phyloP scores from a whole-genome alignment of 2,797 vertebrate genomes.

The Tiaroga cobitis region DNA sequence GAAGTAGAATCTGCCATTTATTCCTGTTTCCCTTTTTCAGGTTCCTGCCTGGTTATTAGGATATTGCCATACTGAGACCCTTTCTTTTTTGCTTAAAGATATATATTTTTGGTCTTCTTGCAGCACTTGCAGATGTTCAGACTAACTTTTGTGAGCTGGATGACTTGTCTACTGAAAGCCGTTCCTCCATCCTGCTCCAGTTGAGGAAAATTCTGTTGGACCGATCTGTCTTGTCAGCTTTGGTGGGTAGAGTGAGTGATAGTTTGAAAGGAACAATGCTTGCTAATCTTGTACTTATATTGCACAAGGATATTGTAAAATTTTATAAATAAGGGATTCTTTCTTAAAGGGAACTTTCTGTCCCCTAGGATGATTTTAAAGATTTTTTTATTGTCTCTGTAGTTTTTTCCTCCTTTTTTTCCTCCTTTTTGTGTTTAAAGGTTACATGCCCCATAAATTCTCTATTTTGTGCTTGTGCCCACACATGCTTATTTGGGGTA shows the following conservation, averaged over 20 bases:
- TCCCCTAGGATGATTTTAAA: not conserved
- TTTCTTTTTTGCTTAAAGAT: not conserved
- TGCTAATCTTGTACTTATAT: not conserved
- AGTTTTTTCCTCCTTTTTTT: too few relatives aligned
- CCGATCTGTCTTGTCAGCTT: constrained; percentile 1
- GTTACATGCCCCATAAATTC: not conserved
- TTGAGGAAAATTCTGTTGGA: constrained; percentile 35
- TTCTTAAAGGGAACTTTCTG: not conserved
- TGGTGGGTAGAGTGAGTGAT: constrained; percentile 38
- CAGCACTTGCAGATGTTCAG: constrained; percentile 16
- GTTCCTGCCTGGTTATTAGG: not conserved
- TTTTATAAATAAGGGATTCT: not conserved
- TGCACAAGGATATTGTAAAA: not conserved
- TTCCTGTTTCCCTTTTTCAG: not conserved
- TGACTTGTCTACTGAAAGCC: constrained; percentile 2
- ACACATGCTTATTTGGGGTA: not conserved
- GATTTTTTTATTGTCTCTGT: not conserved
- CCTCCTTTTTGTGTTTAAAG: not conserved
- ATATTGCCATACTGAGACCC: too few relatives aligned
- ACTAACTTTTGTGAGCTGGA: constrained; percentile 13
- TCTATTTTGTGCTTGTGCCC: not conserved
- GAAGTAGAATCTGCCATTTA: not conserved
- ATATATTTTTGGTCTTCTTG: constrained; percentile 15
- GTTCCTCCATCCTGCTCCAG: constrained; percentile 22
- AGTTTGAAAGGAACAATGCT: not conserved